Evolutionary conservation across 1,140 invertebrate genomes (phyloP), one percentile per base, ranked within the genome.

Genomic region (Bombus breviceps): DNA sequence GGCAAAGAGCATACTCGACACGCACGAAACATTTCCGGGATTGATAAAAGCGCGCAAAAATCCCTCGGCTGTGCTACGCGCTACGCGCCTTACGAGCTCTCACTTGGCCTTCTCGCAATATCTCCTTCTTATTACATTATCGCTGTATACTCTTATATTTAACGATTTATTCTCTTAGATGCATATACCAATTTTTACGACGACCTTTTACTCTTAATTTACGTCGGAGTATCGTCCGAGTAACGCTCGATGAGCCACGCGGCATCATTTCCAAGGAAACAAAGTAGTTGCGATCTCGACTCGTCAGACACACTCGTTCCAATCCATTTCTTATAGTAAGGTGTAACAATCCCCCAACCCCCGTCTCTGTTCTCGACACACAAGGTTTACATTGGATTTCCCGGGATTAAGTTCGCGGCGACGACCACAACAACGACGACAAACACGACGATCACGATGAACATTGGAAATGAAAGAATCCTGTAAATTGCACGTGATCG

Each of bases 281-380:
- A 66, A 73, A 77, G 41, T 81, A 86, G 80, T 68, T 64, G 53
- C 74, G 43, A 64, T 34, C 78, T 68, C 59, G 80, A n/a, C 89
- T 93, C 85, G 90, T 92, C 90, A 93, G 92, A 93, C 92, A 93
- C 90, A 90, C 86, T 91, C 90, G 92, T 87, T 94, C 92, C 92
- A 94, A 95, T 95, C 94, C 93, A 95, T 92, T 95, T 94, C 94
- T 95, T 95, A 95, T 95, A 95, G 94, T 95, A 95, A 95, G 94
- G 94, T 95, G 59, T 68, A 43, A 62, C 62, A 18, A 37, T 25
- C 18, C 47, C 39, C 62, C 47, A 13, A 83, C 57, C 69, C 62
- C n/a, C 3, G 59, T 87, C 64, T 75, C 59, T 69, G 62, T 84
- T 82, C 68, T 87, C 86, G 71, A 83, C 89, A 86, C 92, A 94